Evolutionary conservation across 2,797 vertebrate genomes (phyloP).

Genomic region (Delichon dasypus): DNA sequence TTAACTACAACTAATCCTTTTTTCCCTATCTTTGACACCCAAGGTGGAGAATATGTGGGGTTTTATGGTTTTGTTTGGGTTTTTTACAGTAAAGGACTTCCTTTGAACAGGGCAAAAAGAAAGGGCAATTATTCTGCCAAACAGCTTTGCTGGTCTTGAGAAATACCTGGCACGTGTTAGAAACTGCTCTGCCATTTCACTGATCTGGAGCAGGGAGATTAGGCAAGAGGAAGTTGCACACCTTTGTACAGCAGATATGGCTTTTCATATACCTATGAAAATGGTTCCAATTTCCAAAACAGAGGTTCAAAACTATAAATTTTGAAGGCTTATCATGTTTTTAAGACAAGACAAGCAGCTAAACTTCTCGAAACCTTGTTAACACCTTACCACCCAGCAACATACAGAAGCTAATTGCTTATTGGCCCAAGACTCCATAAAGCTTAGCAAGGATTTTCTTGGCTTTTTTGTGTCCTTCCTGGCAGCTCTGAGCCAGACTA

Average conservation of each 20-base stretch:
- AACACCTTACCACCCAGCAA: neutral
- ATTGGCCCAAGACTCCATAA: neutral
- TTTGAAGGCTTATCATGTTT: neutral
- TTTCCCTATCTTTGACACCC: neutral
- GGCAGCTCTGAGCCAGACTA: neutral
- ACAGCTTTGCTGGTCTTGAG: neutral
- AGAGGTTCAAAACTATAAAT: neutral
- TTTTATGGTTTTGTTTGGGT: neutral
- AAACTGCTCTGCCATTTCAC: neutral
- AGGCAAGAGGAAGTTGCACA: neutral
- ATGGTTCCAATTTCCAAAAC: neutral
- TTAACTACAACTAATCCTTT: neutral
- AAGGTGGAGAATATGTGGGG: rapidly evolving
- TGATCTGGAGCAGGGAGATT: slow-evolving; percentile 17
- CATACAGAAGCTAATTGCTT: neutral
- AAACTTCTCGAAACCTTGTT: neutral
- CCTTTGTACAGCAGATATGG: neutral
- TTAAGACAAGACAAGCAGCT: neutral
- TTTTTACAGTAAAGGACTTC: neutral
- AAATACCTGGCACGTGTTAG: neutral
- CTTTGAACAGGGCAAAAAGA: neutral
- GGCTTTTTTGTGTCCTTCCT: neutral
- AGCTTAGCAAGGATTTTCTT: neutral
- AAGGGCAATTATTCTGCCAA: neutral
- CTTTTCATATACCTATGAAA: neutral